Evolutionary conservation across 2,113 vertebrate species (phyloP), one percentile per base, ranked within the genome.

Genomic region (Phyllopteryx taeniolatus): DNA sequence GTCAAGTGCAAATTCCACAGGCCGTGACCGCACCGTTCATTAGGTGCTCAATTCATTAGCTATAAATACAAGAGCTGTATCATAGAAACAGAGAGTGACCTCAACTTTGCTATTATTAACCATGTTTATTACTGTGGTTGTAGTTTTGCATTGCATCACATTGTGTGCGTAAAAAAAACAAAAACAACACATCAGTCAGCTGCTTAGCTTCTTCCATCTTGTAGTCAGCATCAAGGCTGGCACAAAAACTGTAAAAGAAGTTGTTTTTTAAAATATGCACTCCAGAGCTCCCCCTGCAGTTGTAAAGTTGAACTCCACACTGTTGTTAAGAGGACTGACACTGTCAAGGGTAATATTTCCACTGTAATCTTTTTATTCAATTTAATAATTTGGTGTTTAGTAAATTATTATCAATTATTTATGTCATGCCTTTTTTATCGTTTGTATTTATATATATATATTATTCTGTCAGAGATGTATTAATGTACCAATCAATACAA

Each of bases 1-100:
- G 71, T 98, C 78, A 96, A 93, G 92, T 99, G 97, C 93, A 98
- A 95, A 90, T 99, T 95, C 79, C 94, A 96, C 88, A 92, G 93
- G 89, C 90, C 86, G 62, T 96, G 88, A 90, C 39, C 42, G 53
- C 15, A 35, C 19, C 33, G 33, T 35, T 22, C 33, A 4, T 1
- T 6, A 14, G 27, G 33, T 49, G 22, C 43, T 27, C 27, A 27
- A 27, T 27, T 27, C 27, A 27, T 27, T 27, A 27, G 27, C 27
- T 27, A 27, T 27, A 67, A 46, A 67, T 49, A 8, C 47, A 39
- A n/a, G 67, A 39, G 20, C 10, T 68, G 47, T 20, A 22, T 65
- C 14, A 6, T 6, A 27, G 5, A 43, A 61, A 8, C 59, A 39
- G 14, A 33, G 31, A 9, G 20, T 56, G n/a, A 10, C 17, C 42